Conservation (phyloP, 1,140 invertebrate species). For the Drosophila azteca region DNA sequence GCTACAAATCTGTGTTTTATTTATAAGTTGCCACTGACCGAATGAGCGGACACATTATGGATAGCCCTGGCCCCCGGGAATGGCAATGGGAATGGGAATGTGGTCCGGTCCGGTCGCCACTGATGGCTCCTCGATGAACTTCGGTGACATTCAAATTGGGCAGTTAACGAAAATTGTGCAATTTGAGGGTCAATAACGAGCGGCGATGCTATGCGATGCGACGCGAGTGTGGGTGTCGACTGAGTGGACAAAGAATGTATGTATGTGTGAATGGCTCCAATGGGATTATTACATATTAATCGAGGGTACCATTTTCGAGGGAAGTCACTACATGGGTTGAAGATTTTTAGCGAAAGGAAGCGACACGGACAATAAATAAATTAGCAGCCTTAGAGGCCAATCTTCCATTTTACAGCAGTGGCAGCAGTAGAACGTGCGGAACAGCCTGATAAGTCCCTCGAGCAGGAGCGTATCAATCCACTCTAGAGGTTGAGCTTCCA, state of each 20-base stretch:
- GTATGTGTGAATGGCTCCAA: slow-evolving; percentile 34
- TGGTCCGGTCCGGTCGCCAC: background rate
- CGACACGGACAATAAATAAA: too few species aligned
- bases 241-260: slow-evolving; percentile 39
- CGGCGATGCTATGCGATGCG: slow-evolving; percentile 12
- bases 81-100: background rate
- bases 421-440: too few species aligned
- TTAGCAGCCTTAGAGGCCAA: too few species aligned
- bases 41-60: slow-evolving; percentile 52
- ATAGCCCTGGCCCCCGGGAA: slow-evolving; percentile 17
- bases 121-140: slow-evolving; percentile 48
- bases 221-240: slow-evolving; percentile 25
- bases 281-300: slow-evolving; percentile 22
- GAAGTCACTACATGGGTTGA: too few species aligned
- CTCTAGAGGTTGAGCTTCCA: too few species aligned
- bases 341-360: too few species aligned
- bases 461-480: too few species aligned
- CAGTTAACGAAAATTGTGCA: slow-evolving; percentile 62
- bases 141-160: slow-evolving; percentile 58
- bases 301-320: too few species aligned
- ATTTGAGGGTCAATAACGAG: slow-evolving; percentile 59
- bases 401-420: too few species aligned
- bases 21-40: slow-evolving; percentile 52
- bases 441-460: too few species aligned
- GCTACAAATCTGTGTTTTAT: slow-evolving; percentile 70